phyloP scores from a whole-genome alignment of 2,797 vertebrate species.

The Falco cherrug region DNA sequence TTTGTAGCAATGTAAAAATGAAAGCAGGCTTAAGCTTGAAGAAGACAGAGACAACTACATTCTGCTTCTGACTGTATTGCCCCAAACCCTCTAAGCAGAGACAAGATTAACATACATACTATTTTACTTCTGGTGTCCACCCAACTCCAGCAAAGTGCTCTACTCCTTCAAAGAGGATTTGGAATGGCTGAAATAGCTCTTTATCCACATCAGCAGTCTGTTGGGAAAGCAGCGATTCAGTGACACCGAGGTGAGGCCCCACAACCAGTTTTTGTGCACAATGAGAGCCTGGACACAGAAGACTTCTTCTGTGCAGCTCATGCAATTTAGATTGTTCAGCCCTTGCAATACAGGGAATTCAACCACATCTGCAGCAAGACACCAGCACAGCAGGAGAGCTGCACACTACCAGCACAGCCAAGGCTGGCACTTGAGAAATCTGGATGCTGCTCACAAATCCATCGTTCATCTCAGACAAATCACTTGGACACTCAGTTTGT shows the following conservation, averaged over 20 bases:
- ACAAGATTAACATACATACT: slow-evolving; percentile 80
- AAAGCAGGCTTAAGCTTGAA: slow-evolving; percentile 51
- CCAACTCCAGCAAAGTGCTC: slow-evolving; percentile 86
- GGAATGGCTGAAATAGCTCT: slow-evolving; percentile 83
- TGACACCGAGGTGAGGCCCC: slow-evolving; percentile 62
- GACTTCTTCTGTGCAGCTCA: not conserved
- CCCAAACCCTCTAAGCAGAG: slow-evolving; percentile 57
- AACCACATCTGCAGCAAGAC: not conserved
- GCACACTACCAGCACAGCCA: not conserved
- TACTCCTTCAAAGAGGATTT: slow-evolving; percentile 83
- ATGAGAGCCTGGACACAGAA: not conserved
- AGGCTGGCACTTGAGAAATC: not conserved
- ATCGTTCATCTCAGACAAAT: not conserved
- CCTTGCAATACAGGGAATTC: not conserved
- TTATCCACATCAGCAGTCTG: slow-evolving; percentile 83
- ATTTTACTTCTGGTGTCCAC: slow-evolving; percentile 85
- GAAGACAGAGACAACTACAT: not conserved
- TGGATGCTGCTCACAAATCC: slow-evolving; percentile 11
- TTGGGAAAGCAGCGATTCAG: slow-evolving; percentile 64
- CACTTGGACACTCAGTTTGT: not conserved
- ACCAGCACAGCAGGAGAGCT: not conserved
- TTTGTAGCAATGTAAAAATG: slow-evolving; percentile 8
- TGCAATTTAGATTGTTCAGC: not conserved
- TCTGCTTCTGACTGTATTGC: slow-evolving; percentile 22
- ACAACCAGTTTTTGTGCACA: slow-evolving; percentile 53